Percentiles rank a stretch among this genome's conserved stretches.
These are phyloP conservation scores for Rotaria macrura DNA, from an alignment of 2,888 invertebrate species.

Conservation along the genomic window DNA sequence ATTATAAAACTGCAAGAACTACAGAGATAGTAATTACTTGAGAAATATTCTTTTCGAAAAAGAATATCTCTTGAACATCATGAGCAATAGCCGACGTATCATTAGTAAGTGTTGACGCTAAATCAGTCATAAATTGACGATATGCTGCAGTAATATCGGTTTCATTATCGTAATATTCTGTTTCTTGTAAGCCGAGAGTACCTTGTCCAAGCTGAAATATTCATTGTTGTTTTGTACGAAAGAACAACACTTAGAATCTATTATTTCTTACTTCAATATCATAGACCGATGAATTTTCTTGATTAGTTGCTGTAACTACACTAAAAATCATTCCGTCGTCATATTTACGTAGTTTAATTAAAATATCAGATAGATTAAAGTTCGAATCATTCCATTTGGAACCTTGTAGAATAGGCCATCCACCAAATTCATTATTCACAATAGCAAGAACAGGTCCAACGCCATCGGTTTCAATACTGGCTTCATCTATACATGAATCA, in stretches of 20 bases:
- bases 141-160: conserved; percentile 22
- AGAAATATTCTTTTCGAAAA: conserved; percentile 26
- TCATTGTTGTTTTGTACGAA: no score
- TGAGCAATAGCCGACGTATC: not conserved
- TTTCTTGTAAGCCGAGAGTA: conserved; percentile 25
- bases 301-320: conserved; percentile 57
- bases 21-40: not conserved
- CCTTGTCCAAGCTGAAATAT: conserved; percentile 27
- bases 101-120: not conserved
- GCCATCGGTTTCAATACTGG: conserved; percentile 14
- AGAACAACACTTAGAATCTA: not conserved
- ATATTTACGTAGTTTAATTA: conserved; percentile 21
- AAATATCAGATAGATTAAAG: not conserved
- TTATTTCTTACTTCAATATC: conserved; percentile 21
- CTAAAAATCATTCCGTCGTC: conserved; percentile 21
- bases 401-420: conserved; percentile 23
- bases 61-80: not conserved
- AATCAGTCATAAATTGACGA: conserved; percentile 26
- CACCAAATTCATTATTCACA: conserved; percentile 27
- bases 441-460: not conserved
- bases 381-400: not conserved
- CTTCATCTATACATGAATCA: conserved; percentile 30
- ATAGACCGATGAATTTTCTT: conserved; percentile 64
- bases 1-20: not conserved
- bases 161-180: not conserved